Percentiles rank a stretch among this genome's conserved stretches.
Conservation (phyloP, 1,140 invertebrate genomes). For the Atta colombica region DNA sequence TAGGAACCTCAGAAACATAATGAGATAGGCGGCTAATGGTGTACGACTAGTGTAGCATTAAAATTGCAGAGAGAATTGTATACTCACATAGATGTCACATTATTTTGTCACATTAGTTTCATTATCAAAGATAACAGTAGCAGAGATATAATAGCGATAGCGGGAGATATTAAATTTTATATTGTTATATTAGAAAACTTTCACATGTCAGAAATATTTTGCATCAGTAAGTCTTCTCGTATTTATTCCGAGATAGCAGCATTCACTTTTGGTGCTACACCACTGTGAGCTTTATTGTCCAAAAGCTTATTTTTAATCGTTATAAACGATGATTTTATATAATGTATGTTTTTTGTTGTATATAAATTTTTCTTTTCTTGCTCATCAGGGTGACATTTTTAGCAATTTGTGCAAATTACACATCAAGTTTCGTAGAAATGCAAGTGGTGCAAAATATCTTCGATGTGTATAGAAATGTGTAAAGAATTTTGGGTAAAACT, state of each 20-base stretch:
- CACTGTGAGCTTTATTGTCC: neutral
- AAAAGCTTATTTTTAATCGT: slow-evolving; percentile 26
- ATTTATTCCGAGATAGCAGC: slow-evolving; percentile 28
- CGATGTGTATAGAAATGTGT: slow-evolving; percentile 44
- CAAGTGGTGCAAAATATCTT: slow-evolving; percentile 47
- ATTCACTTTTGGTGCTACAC: slow-evolving; percentile 7
- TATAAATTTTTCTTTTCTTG: slow-evolving; percentile 41
- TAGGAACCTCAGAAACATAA: neutral
- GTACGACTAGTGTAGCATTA: slow-evolving; percentile 36
- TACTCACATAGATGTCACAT: slow-evolving; percentile 54
- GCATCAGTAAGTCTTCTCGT: slow-evolving; percentile 28
- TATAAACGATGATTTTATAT: neutral
- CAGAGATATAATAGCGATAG: slow-evolving; percentile 45
- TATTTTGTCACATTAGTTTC: slow-evolving; percentile 45
- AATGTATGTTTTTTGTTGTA: slow-evolving; percentile 27
- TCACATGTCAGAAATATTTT: slow-evolving; percentile 50
- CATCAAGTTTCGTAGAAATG: slow-evolving; percentile 15
- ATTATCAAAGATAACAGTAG: slow-evolving; percentile 59
- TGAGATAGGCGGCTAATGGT: slow-evolving; percentile 31
- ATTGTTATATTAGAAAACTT: slow-evolving; percentile 35
- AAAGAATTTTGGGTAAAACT: slow-evolving; percentile 38
- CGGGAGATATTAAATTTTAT: slow-evolving; percentile 53
- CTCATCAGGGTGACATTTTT: neutral
- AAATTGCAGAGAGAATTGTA: slow-evolving; percentile 46
- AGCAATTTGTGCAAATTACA: slow-evolving; percentile 1